Evolutionary conservation across 2,113 vertebrate species (phyloP).

Genomic region (Spermophilus dauricus): DNA sequence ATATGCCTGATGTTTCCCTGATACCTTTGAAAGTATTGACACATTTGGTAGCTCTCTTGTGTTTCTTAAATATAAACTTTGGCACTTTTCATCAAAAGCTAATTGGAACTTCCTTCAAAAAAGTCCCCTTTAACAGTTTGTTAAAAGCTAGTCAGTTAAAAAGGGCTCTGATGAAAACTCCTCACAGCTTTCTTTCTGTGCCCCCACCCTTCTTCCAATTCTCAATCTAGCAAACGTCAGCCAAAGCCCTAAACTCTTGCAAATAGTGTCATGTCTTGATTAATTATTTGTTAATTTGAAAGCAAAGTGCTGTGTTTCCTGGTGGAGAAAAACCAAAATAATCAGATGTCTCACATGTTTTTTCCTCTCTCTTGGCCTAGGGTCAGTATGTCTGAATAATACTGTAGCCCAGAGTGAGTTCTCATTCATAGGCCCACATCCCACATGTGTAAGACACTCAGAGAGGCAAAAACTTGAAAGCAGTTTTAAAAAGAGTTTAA

Average conservation of each 20-base stretch:
- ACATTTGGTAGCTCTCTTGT: slow-evolving; percentile 65
- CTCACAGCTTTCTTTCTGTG: not conserved
- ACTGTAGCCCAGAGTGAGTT: accelerated
- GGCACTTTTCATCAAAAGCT: slow-evolving; percentile 58
- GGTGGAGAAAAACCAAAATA: not conserved
- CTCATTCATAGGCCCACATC: not conserved
- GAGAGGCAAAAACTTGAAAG: not conserved
- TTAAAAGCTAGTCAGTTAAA: not conserved
- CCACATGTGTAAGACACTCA: not conserved
- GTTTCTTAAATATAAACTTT: slow-evolving; percentile 47
- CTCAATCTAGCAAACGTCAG: not conserved
- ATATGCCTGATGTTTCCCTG: slow-evolving; percentile 69
- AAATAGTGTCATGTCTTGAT: slow-evolving; percentile 27
- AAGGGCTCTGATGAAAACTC: not conserved
- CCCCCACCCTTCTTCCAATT: not conserved
- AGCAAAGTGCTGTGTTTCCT: slow-evolving; percentile 6
- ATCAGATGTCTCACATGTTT: not conserved
- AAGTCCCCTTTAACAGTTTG: not conserved
- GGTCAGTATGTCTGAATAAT: accelerated
- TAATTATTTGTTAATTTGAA: slow-evolving; percentile 53
- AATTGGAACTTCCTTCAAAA: slow-evolving; percentile 47
- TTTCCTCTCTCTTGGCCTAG: not conserved
- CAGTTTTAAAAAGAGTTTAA: not conserved
- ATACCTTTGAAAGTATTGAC: slow-evolving; percentile 74
- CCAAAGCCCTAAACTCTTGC: slow-evolving; percentile 35